Evolutionary conservation across 1,140 invertebrate genomes (phyloP).

Genomic region (Asobara japonica): DNA sequence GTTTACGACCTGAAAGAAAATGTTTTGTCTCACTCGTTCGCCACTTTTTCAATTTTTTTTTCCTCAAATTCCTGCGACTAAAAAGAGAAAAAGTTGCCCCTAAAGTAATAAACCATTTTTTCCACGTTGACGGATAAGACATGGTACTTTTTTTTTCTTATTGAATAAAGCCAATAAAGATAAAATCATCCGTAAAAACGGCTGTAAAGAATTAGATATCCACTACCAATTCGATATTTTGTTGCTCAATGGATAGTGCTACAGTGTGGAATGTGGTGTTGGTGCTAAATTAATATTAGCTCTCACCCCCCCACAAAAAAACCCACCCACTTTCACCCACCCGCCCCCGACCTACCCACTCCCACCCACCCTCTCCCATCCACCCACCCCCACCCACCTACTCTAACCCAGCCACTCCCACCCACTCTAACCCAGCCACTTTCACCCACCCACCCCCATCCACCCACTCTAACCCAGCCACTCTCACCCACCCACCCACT

Average conservation of each 20-base stretch:
- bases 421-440: too few species aligned
- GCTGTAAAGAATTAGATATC: background rate
- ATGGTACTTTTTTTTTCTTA: background rate
- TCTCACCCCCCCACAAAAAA: too few species aligned
- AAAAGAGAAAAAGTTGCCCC: background rate
- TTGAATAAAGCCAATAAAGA: slow-evolving; percentile 1
- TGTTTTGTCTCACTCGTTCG: background rate
- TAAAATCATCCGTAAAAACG: background rate
- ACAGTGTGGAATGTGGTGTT: background rate
- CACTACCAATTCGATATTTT: background rate
- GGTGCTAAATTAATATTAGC: background rate
- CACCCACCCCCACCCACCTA: too few species aligned
- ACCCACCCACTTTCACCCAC: too few species aligned
- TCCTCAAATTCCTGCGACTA: background rate
- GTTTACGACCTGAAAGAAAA: slow-evolving; percentile 41
- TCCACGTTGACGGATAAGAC: background rate
- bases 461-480: too few species aligned
- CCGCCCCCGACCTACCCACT: too few species aligned
- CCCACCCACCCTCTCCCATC: too few species aligned
- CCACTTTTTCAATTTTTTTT: background rate
- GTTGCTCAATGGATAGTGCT: background rate
- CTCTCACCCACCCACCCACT: too few species aligned
- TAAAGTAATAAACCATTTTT: background rate
- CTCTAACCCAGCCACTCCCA: too few species aligned
- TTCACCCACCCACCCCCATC: too few species aligned